phyloP scores from a whole-genome alignment of 2,797 vertebrate genomes.

The Perdix hodgsoniae region DNA sequence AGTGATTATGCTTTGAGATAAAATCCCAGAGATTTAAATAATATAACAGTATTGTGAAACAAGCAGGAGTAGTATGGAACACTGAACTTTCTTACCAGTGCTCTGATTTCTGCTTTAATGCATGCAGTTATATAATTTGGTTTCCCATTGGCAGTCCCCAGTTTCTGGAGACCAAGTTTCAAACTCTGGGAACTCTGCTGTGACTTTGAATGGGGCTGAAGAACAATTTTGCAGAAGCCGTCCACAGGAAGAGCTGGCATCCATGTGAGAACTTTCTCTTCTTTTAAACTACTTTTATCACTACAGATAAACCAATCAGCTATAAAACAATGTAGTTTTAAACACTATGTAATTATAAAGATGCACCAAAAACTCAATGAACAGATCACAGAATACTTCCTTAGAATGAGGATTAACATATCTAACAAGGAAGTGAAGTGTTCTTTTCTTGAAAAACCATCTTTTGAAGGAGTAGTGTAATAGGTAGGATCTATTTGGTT shows the following conservation, averaged over 20 bases:
- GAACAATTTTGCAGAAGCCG: not conserved
- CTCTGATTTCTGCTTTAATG: not conserved
- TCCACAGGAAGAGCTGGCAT: not conserved
- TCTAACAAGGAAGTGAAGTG: not conserved
- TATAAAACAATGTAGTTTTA: not conserved
- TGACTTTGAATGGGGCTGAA: not conserved
- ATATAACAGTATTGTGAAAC: not conserved
- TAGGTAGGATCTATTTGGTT: not conserved
- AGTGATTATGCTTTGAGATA: not conserved
- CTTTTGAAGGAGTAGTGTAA: not conserved
- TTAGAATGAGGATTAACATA: not conserved
- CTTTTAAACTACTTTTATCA: not conserved
- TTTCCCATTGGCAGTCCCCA: not conserved
- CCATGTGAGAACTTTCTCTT: not conserved
- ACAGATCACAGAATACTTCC: not conserved
- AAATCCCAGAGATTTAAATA: not conserved
- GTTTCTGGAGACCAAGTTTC: not conserved
- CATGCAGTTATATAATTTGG: not conserved
- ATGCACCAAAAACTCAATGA: not conserved
- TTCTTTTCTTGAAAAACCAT: not conserved
- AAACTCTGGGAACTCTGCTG: not conserved
- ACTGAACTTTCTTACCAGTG: not conserved
- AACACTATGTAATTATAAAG: not conserved
- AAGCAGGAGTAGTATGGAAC: accelerated
- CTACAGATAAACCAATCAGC: not conserved